Conservation (phyloP, 2,113 vertebrate species). For the Balaeniceps rex region DNA sequence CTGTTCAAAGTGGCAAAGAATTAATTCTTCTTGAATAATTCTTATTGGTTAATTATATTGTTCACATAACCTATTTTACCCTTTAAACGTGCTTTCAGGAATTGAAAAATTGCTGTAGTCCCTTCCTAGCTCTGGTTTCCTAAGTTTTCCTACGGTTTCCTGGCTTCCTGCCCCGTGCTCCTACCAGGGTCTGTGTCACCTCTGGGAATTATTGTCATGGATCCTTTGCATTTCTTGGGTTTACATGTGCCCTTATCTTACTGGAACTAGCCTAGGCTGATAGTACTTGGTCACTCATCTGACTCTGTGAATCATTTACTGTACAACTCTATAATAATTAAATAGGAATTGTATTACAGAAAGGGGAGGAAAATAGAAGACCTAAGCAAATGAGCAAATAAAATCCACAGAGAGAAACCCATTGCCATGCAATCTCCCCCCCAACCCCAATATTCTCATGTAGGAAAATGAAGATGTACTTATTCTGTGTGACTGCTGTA, state of each 20-base stretch:
- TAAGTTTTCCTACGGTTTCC: neutral
- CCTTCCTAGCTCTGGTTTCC: neutral
- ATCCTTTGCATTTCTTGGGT: neutral
- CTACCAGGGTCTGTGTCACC: neutral
- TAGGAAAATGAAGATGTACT: neutral
- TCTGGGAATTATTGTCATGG: neutral
- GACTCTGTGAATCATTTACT: neutral
- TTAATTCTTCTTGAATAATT: neutral
- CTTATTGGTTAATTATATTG: neutral
- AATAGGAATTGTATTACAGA: neutral
- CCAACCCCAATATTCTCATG: neutral
- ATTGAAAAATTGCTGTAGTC: neutral
- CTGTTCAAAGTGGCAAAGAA: neutral
- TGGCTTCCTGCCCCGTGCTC: neutral
- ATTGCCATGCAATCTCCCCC: neutral
- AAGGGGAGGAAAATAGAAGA: neutral
- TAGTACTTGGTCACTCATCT: neutral
- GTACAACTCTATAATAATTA: neutral
- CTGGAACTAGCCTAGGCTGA: neutral
- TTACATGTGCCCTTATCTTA: neutral
- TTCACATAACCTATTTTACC: neutral
- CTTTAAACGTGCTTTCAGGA: neutral
- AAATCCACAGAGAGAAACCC: neutral
- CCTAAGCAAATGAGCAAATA: neutral
- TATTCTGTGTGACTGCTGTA: neutral